phyloP scores from a whole-genome alignment of 2,113 vertebrate genomes.

The Pelecanoides urinatrix region DNA sequence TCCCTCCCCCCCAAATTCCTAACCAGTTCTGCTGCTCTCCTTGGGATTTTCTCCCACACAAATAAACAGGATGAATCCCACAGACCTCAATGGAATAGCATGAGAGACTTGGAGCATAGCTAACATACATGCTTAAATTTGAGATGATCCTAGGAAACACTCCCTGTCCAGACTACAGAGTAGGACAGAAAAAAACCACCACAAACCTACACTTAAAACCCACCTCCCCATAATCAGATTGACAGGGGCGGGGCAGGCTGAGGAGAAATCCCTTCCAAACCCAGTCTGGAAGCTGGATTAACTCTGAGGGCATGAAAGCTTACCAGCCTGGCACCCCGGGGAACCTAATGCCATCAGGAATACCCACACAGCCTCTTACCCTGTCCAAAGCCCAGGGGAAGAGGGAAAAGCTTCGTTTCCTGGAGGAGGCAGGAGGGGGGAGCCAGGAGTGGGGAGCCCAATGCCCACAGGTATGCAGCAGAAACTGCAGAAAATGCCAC shows the following conservation, averaged over 20 bases:
- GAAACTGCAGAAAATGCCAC: not conserved
- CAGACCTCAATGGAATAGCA: not conserved
- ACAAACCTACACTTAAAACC: not conserved
- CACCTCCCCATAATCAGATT: not conserved
- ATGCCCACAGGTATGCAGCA: rapidly evolving
- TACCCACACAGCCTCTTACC: not conserved
- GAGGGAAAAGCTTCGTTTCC: not conserved
- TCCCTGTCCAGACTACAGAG: not conserved
- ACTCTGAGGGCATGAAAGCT: not conserved
- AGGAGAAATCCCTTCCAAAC: not conserved
- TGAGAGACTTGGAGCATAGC: not conserved
- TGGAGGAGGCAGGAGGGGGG: not conserved
- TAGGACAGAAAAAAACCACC: not conserved
- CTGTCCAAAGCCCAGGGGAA: not conserved
- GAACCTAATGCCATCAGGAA: not conserved
- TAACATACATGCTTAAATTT: not conserved
- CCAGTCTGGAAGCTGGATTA: not conserved
- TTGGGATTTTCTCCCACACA: not conserved
- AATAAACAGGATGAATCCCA: not conserved
- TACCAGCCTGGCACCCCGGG: not conserved
- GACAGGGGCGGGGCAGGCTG: not conserved
- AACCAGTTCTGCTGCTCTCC: not conserved
- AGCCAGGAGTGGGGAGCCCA: not conserved
- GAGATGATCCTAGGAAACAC: not conserved
- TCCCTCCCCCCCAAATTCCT: not conserved